phyloP scores from a whole-genome alignment of 2,113 vertebrate species.

The Coryphaenoides rupestris region DNA sequence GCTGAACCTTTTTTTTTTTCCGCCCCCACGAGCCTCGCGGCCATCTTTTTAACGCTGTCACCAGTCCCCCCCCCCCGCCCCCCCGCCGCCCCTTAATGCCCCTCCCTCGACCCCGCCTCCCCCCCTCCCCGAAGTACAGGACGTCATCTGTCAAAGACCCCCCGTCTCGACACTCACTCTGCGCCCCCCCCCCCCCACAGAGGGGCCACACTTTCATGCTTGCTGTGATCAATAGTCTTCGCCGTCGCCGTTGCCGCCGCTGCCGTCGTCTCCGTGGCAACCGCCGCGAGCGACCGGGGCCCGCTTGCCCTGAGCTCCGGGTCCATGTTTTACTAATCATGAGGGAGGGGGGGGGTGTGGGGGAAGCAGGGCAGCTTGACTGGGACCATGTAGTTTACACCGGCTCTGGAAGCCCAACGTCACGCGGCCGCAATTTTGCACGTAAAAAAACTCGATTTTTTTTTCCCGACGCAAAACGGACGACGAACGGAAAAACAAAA shows the following conservation, averaged over 20 bases:
- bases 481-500: conserved; percentile 27
- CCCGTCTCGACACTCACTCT: conserved; percentile 60
- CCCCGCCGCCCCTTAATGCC: too few relatives aligned
- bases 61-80: too few relatives aligned
- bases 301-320: too few relatives aligned
- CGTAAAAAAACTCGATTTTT: conserved; percentile 32
- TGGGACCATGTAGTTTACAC: conserved; percentile 45
- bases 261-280: conserved; percentile 9
- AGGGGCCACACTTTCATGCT: conserved; percentile 45
- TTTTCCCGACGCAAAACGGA: conserved; percentile 28
- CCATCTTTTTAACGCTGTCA: conserved; percentile 35
- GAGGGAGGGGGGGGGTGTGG: conserved; percentile 34
- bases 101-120: too few relatives aligned
- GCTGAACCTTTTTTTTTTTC: too few relatives aligned
- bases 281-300: neutral
- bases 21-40: conserved; percentile 39
- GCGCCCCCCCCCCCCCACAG: conserved; percentile 35
- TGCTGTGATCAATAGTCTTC: conserved; percentile 58
- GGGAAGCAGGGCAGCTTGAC: too few relatives aligned
- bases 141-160: conserved; percentile 67
- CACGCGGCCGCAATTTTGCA: conserved; percentile 49
- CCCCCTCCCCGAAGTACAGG: conserved; percentile 27
- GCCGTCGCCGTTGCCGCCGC: conserved; percentile 50
- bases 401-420: conserved; percentile 48
- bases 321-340: conserved; percentile 62